Percentiles rank a stretch among this genome's conserved stretches.
Evolutionary conservation across 2,113 vertebrate genomes (phyloP).

Genomic region (Sciurus niger): DNA sequence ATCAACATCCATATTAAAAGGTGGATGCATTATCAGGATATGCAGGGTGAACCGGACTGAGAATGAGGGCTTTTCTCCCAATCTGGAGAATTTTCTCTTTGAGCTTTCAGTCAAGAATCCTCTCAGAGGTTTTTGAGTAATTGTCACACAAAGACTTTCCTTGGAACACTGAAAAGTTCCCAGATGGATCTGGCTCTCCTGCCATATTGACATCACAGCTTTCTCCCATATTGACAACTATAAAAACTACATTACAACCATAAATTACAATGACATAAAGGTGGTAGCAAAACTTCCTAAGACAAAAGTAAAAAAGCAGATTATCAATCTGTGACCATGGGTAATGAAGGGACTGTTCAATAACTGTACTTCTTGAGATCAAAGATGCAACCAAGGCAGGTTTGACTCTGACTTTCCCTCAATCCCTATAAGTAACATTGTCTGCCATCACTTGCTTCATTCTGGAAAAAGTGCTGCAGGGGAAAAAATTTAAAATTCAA

Average conservation of each 20-base stretch:
- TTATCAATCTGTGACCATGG: background rate
- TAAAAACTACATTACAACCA: background rate
- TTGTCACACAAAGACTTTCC: background rate
- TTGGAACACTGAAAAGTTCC: background rate
- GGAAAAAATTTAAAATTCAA: background rate
- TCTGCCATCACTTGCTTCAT: background rate
- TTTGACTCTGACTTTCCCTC: background rate
- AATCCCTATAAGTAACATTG: background rate
- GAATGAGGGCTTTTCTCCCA: background rate
- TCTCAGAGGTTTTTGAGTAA: background rate
- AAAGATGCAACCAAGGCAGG: background rate
- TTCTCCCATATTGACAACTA: background rate
- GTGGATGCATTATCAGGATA: background rate
- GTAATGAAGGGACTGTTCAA: background rate
- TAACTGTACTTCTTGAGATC: background rate
- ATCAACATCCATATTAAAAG: background rate
- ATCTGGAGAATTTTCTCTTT: background rate
- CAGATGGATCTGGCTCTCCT: background rate
- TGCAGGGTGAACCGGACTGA: background rate
- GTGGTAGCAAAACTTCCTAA: background rate
- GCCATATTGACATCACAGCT: background rate
- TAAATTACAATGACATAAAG: background rate
- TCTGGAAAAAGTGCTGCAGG: background rate
- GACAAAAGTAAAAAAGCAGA: background rate
- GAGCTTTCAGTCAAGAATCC: conserved; percentile 19